These are phyloP conservation scores for Cosmia trapezina DNA, from an alignment of 2,888 invertebrate species.

Conservation along the genomic window DNA sequence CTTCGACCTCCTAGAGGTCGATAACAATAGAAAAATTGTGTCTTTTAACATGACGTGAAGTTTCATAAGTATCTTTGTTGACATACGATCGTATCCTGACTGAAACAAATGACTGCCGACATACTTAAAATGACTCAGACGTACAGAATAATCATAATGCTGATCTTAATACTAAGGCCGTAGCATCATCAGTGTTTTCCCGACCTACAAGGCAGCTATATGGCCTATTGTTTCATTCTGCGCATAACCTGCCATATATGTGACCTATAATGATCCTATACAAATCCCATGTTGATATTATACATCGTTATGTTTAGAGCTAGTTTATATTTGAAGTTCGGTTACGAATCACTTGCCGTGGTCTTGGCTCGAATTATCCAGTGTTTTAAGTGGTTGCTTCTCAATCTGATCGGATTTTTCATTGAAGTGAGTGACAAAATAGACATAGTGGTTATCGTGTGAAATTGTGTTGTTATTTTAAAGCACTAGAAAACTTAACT, in stretches of 20 bases:
- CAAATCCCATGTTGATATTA: slow-evolving; percentile 47
- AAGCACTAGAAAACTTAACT: neutral
- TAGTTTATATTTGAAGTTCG: slow-evolving; percentile 37
- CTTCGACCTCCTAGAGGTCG: too few relatives aligned
- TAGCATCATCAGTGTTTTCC: slow-evolving; percentile 40
- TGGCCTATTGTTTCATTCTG: slow-evolving; percentile 60
- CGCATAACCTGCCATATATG: slow-evolving; percentile 56
- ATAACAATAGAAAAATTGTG: too few relatives aligned
- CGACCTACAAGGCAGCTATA: slow-evolving; percentile 48
- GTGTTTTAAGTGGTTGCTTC: neutral
- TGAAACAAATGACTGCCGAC: slow-evolving; percentile 23
- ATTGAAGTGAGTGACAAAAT: neutral
- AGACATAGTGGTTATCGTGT: neutral
- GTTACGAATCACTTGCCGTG: slow-evolving; percentile 39
- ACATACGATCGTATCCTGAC: neutral
- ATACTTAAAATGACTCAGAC: slow-evolving; percentile 40
- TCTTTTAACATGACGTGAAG: too few relatives aligned
- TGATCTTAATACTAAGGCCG: slow-evolving; percentile 15
- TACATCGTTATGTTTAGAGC: slow-evolving; percentile 8
- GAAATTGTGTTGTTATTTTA: neutral
- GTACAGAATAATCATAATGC: slow-evolving; percentile 22
- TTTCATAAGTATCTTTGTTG: too few relatives aligned
- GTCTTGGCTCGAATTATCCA: neutral
- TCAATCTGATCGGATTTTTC: neutral
- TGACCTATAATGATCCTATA: slow-evolving; percentile 64